Base-by-base conservation (phyloP, 2,888 invertebrate species). In the Brachyopa scutellaris region DNA sequence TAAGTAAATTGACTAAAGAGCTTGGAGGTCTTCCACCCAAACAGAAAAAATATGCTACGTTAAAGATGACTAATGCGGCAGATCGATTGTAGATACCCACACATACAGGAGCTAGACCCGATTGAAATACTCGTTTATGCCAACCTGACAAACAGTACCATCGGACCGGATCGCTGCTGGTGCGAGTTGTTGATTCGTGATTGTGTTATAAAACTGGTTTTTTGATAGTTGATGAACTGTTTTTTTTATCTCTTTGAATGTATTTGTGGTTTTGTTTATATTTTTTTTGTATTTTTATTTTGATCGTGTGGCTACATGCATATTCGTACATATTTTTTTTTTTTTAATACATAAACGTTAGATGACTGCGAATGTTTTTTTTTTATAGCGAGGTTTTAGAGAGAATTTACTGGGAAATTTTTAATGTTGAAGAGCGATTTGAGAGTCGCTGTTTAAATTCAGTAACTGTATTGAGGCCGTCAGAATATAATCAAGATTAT, bases 11-110 rank as follows among this genome's bases (percentile, higher is more conserved):
- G 51, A 40, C 7, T 38, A 17, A 33, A 55, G 15, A 26, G 40
- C 40, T 40, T 15, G 8, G 21, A 36, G 13, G 40, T 36, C 21
- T 61, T 61, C 19, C 9, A 42, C 21, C 38, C 19, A 29, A 53
- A 40, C 51, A 31, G 31, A 53, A 21, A 38, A 9, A 29, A 17
- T 36, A n/a, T 17, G 19, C 26, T 6, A 13, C 33, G 13, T 21
- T 9, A 47, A 47, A 13, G 55, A 57, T 67, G 67, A 69, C 55
- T 47, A 33, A 69, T 57, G 45, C 17, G 17, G 62, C 45, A 67
- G 11, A 15, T 31, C 29, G 53, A 40, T 21, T 53, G 21, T 38
- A 33, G 21, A 33, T 62, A 26, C n/a, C n/a, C 13, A 23, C 9
- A 29, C 2, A 8, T 29, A 11, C n/a, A 19, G 40, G 33, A 31